These are phyloP conservation scores for Nemoura dubitans DNA, from an alignment of 2,888 invertebrate genomes.

Conservation along the genomic window DNA sequence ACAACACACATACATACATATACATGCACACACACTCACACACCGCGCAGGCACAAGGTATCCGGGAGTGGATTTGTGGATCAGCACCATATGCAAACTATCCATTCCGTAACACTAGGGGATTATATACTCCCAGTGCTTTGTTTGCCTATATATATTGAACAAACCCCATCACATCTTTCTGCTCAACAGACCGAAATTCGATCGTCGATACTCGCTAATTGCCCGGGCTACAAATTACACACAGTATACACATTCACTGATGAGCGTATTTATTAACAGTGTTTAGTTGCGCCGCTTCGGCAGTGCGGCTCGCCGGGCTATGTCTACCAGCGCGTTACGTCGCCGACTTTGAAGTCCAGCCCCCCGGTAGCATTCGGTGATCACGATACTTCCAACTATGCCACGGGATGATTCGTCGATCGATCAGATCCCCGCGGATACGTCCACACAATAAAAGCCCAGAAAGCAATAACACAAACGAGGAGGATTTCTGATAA, in stretches of 20 bases:
- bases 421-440: neutral
- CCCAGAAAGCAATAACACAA: neutral
- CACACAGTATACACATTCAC: neutral
- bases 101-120: constrained; percentile 4
- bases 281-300: neutral
- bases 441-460: neutral
- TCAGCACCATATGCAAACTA: constrained; percentile 27
- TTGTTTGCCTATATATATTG: constrained; percentile 1
- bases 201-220: constrained; percentile 24
- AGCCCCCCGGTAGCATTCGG: neutral
- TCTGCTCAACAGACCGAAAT: neutral
- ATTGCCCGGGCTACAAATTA: neutral
- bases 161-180: constrained; percentile 20
- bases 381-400: neutral
- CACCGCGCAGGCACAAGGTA: neutral
- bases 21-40: neutral
- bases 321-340: no score
- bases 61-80: constrained; percentile 34
- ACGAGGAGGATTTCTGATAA: neutral
- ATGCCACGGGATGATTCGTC: neutral
- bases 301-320: neutral
- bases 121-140: constrained; percentile 1
- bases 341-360: neutral
- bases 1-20: neutral
- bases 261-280: neutral